phyloP scores from a whole-genome alignment of 2,888 invertebrate genomes.

The Vesta saturnalis region DNA sequence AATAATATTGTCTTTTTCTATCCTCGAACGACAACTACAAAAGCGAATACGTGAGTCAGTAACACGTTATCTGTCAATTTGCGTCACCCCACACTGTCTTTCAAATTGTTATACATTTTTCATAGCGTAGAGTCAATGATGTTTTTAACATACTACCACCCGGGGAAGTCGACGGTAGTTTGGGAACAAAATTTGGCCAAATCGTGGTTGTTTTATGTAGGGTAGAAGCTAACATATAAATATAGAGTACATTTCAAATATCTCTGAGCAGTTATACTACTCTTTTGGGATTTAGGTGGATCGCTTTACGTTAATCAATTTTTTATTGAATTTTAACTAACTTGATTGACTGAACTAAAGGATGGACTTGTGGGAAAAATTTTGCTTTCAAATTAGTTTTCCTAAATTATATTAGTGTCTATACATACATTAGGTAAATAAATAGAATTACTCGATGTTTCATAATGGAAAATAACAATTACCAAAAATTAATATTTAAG shows the following conservation, averaged over 20 bases:
- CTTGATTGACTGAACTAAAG: constrained; percentile 7
- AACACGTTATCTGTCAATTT: constrained; percentile 39
- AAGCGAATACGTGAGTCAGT: constrained; percentile 25
- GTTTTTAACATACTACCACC: constrained; percentile 38
- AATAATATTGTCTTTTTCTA: constrained; percentile 22
- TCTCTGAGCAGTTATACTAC: constrained; percentile 19
- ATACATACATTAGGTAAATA: no score
- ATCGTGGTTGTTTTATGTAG: constrained; percentile 29
- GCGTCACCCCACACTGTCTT: constrained; percentile 35
- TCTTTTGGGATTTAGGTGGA: constrained; percentile 20
- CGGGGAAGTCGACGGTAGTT: constrained; percentile 23
- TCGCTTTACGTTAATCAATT: constrained; percentile 29
- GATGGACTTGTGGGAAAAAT: constrained; percentile 1
- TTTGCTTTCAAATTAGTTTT: constrained; percentile 8
- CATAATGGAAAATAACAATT: no score
- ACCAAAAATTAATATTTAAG: no score
- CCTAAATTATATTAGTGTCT: no score
- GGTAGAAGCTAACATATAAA: constrained; percentile 25
- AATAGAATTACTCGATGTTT: no score
- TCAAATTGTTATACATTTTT: constrained; percentile 41
- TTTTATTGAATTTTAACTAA: constrained; percentile 20
- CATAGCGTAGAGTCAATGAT: constrained; percentile 37
- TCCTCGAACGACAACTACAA: constrained; percentile 5
- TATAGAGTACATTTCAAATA: constrained; percentile 28
- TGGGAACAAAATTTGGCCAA: constrained; percentile 29